Percentiles rank a stretch among this genome's conserved stretches.
These are phyloP conservation scores for Cherax quadricarinatus DNA, from an alignment of 1,140 invertebrate genomes.

Conservation along the genomic window DNA sequence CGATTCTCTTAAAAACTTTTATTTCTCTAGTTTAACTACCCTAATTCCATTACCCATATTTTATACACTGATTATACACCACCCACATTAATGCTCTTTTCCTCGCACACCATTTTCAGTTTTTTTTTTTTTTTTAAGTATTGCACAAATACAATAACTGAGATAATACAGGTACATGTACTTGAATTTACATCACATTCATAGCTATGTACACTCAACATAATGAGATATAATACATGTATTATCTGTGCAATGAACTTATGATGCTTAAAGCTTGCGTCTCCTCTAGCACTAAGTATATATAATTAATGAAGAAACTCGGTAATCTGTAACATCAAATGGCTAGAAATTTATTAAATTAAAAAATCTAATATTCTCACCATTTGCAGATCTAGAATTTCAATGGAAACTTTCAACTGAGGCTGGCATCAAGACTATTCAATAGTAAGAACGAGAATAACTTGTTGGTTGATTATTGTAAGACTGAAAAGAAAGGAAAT, in stretches of 20 bases:
- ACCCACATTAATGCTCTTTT: too few species aligned
- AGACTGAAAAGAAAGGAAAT: conserved; percentile 10
- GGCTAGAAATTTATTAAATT: neutral
- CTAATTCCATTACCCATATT: too few species aligned
- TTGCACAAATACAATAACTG: too few species aligned
- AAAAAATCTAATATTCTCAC: neutral
- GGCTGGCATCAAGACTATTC: neutral
- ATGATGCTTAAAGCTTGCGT: neutral
- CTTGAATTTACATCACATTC: too few species aligned
- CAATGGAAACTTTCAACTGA: neutral
- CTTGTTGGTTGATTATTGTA: conserved; percentile 8
- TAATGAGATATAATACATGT: neutral
- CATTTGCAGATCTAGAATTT: neutral
- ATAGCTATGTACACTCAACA: too few species aligned
- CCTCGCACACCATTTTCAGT: too few species aligned
- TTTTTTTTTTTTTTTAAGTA: too few species aligned
- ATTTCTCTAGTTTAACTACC: too few species aligned
- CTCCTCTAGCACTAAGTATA: neutral
- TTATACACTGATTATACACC: too few species aligned
- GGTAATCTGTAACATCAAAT: neutral
- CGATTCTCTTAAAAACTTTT: too few species aligned
- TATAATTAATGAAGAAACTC: neutral
- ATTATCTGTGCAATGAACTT: neutral
- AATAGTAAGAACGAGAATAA: neutral
- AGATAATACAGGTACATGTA: too few species aligned